phyloP scores from a whole-genome alignment of 2,888 invertebrate species.

The Hymenopus coronatus region DNA sequence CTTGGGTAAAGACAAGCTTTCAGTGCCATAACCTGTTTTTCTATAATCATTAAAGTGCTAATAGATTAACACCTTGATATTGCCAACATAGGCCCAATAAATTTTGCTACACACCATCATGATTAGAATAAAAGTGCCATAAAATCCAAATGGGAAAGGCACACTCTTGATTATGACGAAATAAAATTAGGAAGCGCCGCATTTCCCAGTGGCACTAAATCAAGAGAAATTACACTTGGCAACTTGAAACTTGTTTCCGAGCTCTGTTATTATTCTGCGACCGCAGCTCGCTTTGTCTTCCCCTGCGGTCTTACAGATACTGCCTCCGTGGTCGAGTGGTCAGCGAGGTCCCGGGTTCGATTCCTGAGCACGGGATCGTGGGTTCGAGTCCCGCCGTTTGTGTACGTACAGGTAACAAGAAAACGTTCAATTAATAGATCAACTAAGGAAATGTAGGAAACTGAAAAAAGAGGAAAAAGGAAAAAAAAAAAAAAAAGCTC shows the following conservation, averaged over 20 bases:
- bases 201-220: not conserved
- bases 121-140: not conserved
- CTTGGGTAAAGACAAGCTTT: not conserved
- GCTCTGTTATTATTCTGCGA: not conserved
- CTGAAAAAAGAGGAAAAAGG: too few species aligned
- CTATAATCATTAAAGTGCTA: not conserved
- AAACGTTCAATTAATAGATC: too few species aligned
- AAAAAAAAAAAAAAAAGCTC: too few species aligned
- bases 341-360: too few species aligned
- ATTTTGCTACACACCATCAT: not conserved
- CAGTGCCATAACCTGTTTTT: not conserved
- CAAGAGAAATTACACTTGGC: not conserved
- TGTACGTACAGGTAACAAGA: too few species aligned
- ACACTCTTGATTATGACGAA: not conserved
- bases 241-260: not conserved
- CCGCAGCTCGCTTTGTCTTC: not conserved
- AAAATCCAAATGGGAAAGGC: not conserved
- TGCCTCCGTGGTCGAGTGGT: too few species aligned
- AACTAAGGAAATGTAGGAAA: too few species aligned
- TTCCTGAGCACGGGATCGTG: too few species aligned
- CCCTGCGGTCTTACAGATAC: not conserved
- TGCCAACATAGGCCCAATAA: not conserved
- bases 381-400: too few species aligned
- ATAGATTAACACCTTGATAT: not conserved
- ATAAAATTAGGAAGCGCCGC: not conserved